phyloP scores from a whole-genome alignment of 2,797 vertebrate species.

The Glyptemys insculpta region DNA sequence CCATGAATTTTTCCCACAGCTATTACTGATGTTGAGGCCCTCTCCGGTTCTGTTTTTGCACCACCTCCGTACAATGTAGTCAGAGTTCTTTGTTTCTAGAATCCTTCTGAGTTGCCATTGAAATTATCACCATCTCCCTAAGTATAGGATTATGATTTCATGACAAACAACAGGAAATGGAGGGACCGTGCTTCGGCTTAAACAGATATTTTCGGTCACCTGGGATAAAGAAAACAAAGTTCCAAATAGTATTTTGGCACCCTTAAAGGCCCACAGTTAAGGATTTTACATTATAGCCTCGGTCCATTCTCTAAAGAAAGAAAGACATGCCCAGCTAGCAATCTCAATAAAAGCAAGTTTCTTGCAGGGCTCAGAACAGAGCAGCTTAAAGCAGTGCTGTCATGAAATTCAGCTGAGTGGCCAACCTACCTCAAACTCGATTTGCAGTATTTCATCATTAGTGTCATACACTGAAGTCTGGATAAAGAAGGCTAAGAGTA shows the following conservation, averaged over 20 bases:
- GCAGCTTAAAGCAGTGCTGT: neutral
- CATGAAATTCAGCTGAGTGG: neutral
- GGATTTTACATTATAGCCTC: neutral
- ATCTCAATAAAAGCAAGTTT: neutral
- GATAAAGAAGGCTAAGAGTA: neutral
- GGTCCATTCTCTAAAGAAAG: neutral
- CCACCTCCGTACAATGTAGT: slow-evolving; percentile 23
- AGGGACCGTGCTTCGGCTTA: slow-evolving; percentile 40
- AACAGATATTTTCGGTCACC: neutral
- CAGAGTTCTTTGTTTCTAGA: slow-evolving; percentile 64
- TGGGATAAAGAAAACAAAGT: neutral
- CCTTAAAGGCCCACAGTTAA: slow-evolving; percentile 45
- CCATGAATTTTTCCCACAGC: neutral
- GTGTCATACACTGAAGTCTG: neutral
- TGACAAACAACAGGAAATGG: slow-evolving; percentile 61
- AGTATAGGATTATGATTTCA: slow-evolving; percentile 46
- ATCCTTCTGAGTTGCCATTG: slow-evolving; percentile 69
- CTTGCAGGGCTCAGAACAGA: neutral
- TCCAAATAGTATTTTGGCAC: neutral
- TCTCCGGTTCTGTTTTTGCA: slow-evolving; percentile 50
- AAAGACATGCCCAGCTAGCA: neutral
- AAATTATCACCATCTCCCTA: slow-evolving; percentile 66
- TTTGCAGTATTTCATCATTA: neutral
- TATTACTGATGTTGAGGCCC: slow-evolving; percentile 18
- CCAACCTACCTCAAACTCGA: neutral